Evolutionary conservation across 2,888 invertebrate genomes (phyloP), one percentile per base, ranked within the genome.

Genomic region (Ophioninae sp.): DNA sequence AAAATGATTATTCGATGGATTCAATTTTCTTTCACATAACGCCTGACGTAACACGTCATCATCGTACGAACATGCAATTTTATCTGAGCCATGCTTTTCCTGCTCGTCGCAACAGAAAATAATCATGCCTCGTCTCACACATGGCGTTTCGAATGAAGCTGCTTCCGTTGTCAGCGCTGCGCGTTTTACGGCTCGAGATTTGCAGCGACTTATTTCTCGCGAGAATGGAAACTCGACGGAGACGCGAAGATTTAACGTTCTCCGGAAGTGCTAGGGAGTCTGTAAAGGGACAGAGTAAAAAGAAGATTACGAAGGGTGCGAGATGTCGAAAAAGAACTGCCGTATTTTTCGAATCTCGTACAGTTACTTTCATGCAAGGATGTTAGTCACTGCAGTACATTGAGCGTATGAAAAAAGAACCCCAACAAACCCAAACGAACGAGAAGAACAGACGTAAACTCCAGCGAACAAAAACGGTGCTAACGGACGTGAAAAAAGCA

Each of bases 21-120:
- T 30, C 2, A 1, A 30, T 30, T 30, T 30, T 30, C 3, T 30
- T 2, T 30, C 2, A 30, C 3, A 30, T 30, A 30, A 30, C 30
- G 30, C 30, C 30, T 3, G 30, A 30, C 30, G 30, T 30, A 30
- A 30, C 30, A 30, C 30, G 30, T 30, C 20, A 20, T 22, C 2
- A 3, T 10, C 65, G 7, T 22, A 17, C 73, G 69, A 23, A 39
- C 58, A 76, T 69, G 51, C 78, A 83, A 71, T 81, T 84, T 83
- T 86, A 61, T 78, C 75, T 82, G 58, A 64, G 17, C 64, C 75
- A 75, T 79, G 71, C 22, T 67, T 76, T 74, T 44, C 78, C 79
- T 79, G 78, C 79, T 75, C 86, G 81, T 59, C 63, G 82, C 76
- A 75, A 84, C 30, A 84, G 85, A 51, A 64, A 51, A 63, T 64